Evolutionary conservation across 1,140 invertebrate genomes (phyloP), one percentile per base, ranked within the genome.

Genomic region (Scaptomyza hsui): DNA sequence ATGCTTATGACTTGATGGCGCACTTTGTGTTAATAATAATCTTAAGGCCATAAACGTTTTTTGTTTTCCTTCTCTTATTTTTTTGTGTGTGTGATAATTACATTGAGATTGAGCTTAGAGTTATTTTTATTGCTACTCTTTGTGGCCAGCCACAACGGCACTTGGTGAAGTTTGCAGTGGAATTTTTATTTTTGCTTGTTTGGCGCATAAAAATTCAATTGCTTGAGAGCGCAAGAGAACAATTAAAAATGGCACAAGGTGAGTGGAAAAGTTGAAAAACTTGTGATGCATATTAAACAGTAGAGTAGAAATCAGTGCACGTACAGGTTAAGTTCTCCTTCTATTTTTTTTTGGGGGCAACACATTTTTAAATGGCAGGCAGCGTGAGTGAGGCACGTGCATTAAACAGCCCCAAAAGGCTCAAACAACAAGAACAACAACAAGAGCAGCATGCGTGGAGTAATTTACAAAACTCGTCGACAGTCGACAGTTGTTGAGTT

Each of bases 21-120:
- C 13, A 26, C 63, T 68, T 72, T 85, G 80, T 79, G 80, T 85
- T 86, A 88, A 86, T 88, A 86, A 86, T 88, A 82, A 88, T 78
- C 55, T 75, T 86, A 88, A 86, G 53, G 49, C 57, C 51, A 80
- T 80, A 86, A 86, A 67, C 68, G 73, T 19, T 62, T 75, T 60
- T 59, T 5, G 2, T 75, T 52, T 72, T 44, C 15, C 7, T 16
- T 49, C n/a, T n/a, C n/a, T n/a, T n/a, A n/a, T n/a, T 26, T 26
- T 26, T 29, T 9, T 29, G 24, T 24, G 4, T 24, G 24, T 29
- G 39, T 65, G 65, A 75, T 79, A 79, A 79, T 79, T 79, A 75
- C 77, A 75, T 79, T 67, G 60, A 79, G 77, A 78, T 79, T 80
- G 18, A 47, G 56, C 55, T 44, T 29, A 29, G 9, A 18, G 41